These are phyloP conservation scores for Spicauda simplicius DNA, from an alignment of 2,888 invertebrate species.

Conservation along the genomic window DNA sequence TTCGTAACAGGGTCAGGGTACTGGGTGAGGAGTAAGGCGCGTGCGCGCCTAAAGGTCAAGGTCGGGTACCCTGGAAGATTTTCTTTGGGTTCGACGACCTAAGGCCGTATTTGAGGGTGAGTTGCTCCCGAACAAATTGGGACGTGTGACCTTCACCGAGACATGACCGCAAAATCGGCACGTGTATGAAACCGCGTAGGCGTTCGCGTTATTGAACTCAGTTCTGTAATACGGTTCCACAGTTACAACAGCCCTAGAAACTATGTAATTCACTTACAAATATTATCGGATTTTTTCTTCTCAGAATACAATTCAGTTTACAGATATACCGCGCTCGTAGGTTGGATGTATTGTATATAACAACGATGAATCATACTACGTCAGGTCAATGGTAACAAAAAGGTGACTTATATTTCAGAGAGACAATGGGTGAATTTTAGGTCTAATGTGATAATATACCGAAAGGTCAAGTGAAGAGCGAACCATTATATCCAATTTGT, in stretches of 20 bases:
- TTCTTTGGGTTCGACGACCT: constrained; percentile 75
- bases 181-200: constrained; percentile 71
- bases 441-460: background rate
- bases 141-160: constrained; percentile 72
- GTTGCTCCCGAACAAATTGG: constrained; percentile 64
- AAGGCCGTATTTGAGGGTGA: constrained; percentile 74
- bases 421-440: background rate
- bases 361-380: background rate
- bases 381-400: constrained; percentile 11
- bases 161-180: constrained; percentile 66
- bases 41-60: constrained; percentile 82
- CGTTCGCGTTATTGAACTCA: constrained; percentile 53
- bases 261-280: background rate
- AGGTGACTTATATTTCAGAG: constrained; percentile 4
- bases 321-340: background rate
- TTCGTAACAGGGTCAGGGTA: constrained; percentile 79
- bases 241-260: background rate
- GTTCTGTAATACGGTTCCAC: constrained; percentile 32
- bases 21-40: constrained; percentile 73
- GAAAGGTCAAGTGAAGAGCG: constrained; percentile 1
- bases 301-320: background rate
- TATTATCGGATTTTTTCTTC: background rate
- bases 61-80: constrained; percentile 81
- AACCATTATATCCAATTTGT: background rate
- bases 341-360: background rate